Percentiles rank a stretch among this genome's conserved stretches.
These are phyloP conservation scores for Megathymus violae DNA, from an alignment of 1,140 invertebrate genomes.

Conservation along the genomic window DNA sequence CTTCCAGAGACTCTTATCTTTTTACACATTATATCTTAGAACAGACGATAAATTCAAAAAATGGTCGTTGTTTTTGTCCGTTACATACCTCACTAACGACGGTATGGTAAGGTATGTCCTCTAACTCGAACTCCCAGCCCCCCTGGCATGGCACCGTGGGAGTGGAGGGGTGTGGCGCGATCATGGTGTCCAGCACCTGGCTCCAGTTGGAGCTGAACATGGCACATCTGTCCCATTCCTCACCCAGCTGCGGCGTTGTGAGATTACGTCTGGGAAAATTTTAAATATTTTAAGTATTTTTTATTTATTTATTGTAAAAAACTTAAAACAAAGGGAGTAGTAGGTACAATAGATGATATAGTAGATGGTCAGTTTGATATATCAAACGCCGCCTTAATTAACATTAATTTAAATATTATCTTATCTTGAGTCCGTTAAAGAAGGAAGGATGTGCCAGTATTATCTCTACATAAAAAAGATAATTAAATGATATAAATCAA, in stretches of 20 bases:
- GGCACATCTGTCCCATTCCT: conserved; percentile 56
- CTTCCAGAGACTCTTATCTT: too few species aligned
- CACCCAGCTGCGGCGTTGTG: conserved; percentile 46
- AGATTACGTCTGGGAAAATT: conserved; percentile 62
- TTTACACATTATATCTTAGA: too few species aligned
- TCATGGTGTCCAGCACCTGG: conserved; percentile 67
- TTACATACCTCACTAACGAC: conserved; percentile 88
- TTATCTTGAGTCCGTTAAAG: background rate
- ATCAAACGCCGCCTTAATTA: background rate
- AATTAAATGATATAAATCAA: background rate
- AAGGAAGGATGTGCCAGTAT: background rate
- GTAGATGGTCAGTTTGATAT: too few species aligned
- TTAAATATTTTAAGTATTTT: too few species aligned
- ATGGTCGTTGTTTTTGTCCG: too few species aligned
- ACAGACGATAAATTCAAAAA: too few species aligned
- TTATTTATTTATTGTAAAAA: too few species aligned
- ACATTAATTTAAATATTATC: background rate
- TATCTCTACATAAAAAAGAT: background rate
- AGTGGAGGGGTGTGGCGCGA: conserved; percentile 81
- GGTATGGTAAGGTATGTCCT: conserved; percentile 87
- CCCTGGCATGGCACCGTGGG: conserved; percentile 83
- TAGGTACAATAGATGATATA: too few species aligned
- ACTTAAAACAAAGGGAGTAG: too few species aligned
- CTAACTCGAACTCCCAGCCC: conserved; percentile 89
- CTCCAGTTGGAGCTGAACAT: conserved; percentile 71